These are phyloP conservation scores for Eurosta solidaginis DNA, from an alignment of 1,140 invertebrate genomes.

Conservation along the genomic window DNA sequence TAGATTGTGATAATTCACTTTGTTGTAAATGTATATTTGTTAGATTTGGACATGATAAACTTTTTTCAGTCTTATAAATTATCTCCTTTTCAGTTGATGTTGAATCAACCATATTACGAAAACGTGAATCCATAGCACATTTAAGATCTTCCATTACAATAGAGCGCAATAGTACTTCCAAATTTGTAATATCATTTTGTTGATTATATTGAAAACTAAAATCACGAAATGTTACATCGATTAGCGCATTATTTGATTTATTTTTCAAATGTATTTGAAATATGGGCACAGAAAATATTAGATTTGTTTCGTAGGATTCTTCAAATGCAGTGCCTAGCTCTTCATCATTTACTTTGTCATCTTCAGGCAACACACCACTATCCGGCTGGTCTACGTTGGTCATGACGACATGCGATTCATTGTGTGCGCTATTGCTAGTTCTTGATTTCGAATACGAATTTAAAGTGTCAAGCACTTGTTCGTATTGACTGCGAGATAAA, in stretches of 20 bases:
- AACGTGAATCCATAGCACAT: slow-evolving; percentile 74
- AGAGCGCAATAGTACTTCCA: slow-evolving; percentile 77
- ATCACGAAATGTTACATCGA: slow-evolving; percentile 82
- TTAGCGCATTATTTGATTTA: slow-evolving; percentile 63
- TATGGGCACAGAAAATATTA: slow-evolving; percentile 73
- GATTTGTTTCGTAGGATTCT: slow-evolving; percentile 48
- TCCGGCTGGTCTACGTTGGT: neutral
- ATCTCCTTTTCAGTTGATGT: slow-evolving; percentile 61
- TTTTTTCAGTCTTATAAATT: slow-evolving; percentile 64
- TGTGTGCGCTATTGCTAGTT: neutral
- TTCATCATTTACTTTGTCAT: slow-evolving; percentile 33
- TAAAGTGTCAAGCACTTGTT: slow-evolving; percentile 80
- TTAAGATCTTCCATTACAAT: slow-evolving; percentile 88
- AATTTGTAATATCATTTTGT: slow-evolving; percentile 67
- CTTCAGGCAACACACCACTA: slow-evolving; percentile 30
- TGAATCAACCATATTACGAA: slow-evolving; percentile 82
- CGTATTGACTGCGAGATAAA: slow-evolving; percentile 82
- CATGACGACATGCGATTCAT: neutral
- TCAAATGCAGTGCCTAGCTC: neutral
- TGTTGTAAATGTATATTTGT: slow-evolving; percentile 40
- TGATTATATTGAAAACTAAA: slow-evolving; percentile 78
- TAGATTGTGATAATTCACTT: slow-evolving; percentile 61
- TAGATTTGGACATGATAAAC: slow-evolving; percentile 84
- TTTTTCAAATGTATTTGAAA: slow-evolving; percentile 77
- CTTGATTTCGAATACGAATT: neutral